Evolutionary conservation across 2,113 vertebrate species (phyloP), one percentile per base, ranked within the genome.

Genomic region (Aegypius monachus): DNA sequence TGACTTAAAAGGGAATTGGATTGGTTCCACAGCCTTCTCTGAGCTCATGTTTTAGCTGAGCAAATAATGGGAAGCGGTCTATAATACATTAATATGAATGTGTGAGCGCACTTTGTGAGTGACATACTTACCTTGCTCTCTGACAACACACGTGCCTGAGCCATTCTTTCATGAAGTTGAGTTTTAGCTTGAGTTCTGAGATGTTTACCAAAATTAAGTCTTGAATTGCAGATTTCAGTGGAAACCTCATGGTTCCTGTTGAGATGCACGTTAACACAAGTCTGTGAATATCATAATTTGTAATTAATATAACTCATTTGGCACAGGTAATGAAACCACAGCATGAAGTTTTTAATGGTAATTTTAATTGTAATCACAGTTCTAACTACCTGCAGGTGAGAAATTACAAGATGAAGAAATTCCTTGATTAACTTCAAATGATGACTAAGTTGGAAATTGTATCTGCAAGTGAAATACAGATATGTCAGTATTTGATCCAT

Each of bases 361-460:
- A 94, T 94, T 96, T 94, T 83, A 89, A 95, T 88, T 93, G 84
- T 95, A 96, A 94, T 97, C 96, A 96, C 75, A 86, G 52, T 88
- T 97, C 78, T 95, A 91, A 91, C 87, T 87, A 82, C 25, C 14
- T 50, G 91, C 89, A 96, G 88, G 83, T 96, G 87, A 90, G 87
- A 85, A 90, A 94, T 88, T 90, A 73, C 71, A 95, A 93, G 87
- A 90, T 88, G 78, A 83, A 91, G 89, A 95, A 95, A 92, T 95
- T 87, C 74, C 81, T 90, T 97, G 94, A 96, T 97, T 95, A 93
- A 67, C 43, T 93, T 91, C 53, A 90, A 70, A 90, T 91, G 43
- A 77, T 63, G 71, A 52, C 71, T 86, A 63, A 81, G 81, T 67
- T 92, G 67, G 82, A 96, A 95, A 70, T 55, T 62, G n/a, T 90